Evolutionary conservation across 2,113 vertebrate species (phyloP), one percentile per base, ranked within the genome.

Genomic region (Hippoglossus stenolepis): DNA sequence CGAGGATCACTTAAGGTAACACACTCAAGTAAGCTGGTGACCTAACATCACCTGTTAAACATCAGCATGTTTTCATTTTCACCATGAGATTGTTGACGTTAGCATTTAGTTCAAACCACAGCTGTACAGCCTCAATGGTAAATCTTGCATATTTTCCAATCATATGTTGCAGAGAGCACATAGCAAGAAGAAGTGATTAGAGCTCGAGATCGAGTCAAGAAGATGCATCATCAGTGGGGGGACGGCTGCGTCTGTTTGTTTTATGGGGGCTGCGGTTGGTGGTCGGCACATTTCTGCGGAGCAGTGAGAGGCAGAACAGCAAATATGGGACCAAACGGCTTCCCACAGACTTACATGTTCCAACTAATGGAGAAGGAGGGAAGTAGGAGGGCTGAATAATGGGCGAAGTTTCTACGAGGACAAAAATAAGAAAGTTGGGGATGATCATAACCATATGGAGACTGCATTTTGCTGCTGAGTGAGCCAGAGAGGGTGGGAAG

Each of bases 361-460:
- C 58, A 73, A 73, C 82, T 87, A 88, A 89, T 88, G 77, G 77
- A 87, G 86, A 85, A 74, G 82, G 83, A 84, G 75, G 83, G 75
- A 81, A 67, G 76, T 74, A 88, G 81, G 81, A 90, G 90, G 90
- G 88, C 88, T 78, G 83, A 78, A 69, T 71, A 80, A 79, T 74
- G 76, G 86, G 78, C 64, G 84, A 89, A 86, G 89, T 73, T 71
- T 87, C 64, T 69, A 74, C 77, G 78, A 90, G 78, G 66, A 85
- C 80, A 90, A 90, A 91, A 90, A 89, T 88, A 93, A 92, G 81
- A 93, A 89, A 76, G 85, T 88, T 67, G 70, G 77, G 84, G 73
- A 91, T 93, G 93, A 95, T 94, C 91, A 89, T 85, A 94, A 93
- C 93, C 93, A 95, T 93, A 93, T 95, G 94, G 90, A 90, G 84